Evolutionary conservation across 2,888 invertebrate species (phyloP), one percentile per base, ranked within the genome.

Genomic region (Spicauda simplicius): DNA sequence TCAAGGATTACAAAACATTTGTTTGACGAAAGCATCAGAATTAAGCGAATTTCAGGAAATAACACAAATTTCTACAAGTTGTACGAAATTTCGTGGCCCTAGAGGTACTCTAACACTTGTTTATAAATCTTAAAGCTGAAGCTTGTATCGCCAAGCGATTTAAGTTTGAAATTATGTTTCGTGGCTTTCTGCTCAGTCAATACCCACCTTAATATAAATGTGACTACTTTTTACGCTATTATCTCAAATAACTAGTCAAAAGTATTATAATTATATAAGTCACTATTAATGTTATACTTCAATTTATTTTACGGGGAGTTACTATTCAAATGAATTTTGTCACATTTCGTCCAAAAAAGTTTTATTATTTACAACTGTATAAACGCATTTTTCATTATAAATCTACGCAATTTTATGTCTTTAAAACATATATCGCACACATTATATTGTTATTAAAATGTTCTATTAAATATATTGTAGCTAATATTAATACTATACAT

Each of bases 351-450:
- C 73, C 74, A 75, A 56, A 65, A 48, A 70, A 64, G 63, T 48
- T 64, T 68, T 72, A 72, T 73, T 75, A 73, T 73, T 73, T 74
- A 73, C 72, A 73, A 61, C 55, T 66, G 54, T 65, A 55, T 66
- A 60, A 66, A 55, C 30, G 60, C 66, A 64, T 30, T 56, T 64
- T 56, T 37, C 16, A 58, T 58, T 33, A 54, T 57, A 55, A 64
- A 60, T 60, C 14, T 65, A 64, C 48, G 55, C 59, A 69, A 58
- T 64, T 53, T 54, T 58, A 54, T 45, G 53, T 61, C 60, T 66
- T 62, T 64, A 25, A 60, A 64, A 68, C n/a, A 56, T 58, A 59
- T 68, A 70, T 66, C 48, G 54, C 70, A 71, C 71, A 73, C 72
- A 70, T 65, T 61, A 53, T 33, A 64, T 56, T 59, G 65, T 65